Percentiles rank a stretch among this genome's conserved stretches.
phyloP scores from a whole-genome alignment of 2,113 vertebrate genomes.

The Porphyrio hochstetteri region DNA sequence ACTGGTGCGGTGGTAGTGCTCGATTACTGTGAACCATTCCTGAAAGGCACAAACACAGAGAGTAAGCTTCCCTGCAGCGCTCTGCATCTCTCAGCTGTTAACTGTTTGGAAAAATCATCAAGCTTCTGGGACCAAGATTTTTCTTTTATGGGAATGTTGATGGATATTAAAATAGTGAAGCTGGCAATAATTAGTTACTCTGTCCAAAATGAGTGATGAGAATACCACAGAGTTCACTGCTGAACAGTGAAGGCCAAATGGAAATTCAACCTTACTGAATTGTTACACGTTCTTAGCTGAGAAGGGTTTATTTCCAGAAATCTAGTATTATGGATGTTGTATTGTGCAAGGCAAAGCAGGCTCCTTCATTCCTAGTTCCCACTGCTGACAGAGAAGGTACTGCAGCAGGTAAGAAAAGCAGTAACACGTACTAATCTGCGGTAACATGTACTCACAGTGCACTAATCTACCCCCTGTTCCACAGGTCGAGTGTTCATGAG shows the following conservation, averaged over 20 bases:
- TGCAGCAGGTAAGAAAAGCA: not conserved
- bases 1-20: slow-evolving; percentile 93
- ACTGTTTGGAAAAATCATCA: not conserved
- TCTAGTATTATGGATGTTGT: not conserved
- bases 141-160: not conserved
- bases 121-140: not conserved
- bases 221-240: not conserved
- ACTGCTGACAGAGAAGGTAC: not conserved
- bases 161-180: not conserved
- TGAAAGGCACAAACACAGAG: slow-evolving; percentile 21
- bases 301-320: not conserved
- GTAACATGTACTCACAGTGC: not conserved
- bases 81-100: fast-evolving
- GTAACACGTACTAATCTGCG: not conserved
- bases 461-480: not conserved
- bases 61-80: not conserved
- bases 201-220: not conserved
- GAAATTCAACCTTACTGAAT: not conserved
- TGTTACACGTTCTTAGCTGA: not conserved
- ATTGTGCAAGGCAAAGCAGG: not conserved
- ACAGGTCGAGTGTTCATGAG: not conserved
- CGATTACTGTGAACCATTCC: slow-evolving; percentile 87
- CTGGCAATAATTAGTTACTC: not conserved
- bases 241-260: not conserved
- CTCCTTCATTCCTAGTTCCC: not conserved